Conservation (phyloP, 2,113 vertebrate genomes). For the Cariama cristata region DNA sequence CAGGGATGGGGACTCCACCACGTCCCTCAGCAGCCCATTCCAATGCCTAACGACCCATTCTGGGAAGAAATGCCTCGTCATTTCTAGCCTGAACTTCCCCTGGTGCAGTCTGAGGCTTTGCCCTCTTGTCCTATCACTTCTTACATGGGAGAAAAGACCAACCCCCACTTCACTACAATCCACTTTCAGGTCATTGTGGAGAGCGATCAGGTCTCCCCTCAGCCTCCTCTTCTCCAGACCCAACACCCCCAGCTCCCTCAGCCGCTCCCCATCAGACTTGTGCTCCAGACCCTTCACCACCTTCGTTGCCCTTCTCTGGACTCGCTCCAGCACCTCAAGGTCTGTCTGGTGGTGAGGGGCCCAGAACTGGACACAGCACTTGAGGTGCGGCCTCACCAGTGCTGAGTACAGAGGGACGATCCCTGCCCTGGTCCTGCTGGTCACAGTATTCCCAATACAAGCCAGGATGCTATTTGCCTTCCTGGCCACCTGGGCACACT, state of each 20-base stretch:
- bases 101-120: too few relatives aligned
- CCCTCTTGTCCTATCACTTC: too few relatives aligned
- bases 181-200: too few relatives aligned
- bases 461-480: neutral
- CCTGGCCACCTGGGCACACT: neutral
- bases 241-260: neutral
- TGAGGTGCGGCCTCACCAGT: accelerated
- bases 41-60: too few relatives aligned
- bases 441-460: accelerated
- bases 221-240: neutral
- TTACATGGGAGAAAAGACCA: too few relatives aligned
- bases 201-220: too few relatives aligned
- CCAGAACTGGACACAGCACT: neutral
- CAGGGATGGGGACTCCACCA: too few relatives aligned
- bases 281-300: neutral
- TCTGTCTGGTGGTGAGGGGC: neutral
- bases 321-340: accelerated
- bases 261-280: accelerated
- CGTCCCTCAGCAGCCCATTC: too few relatives aligned
- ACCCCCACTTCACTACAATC: too few relatives aligned
- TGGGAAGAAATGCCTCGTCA: too few relatives aligned
- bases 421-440: neutral
- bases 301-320: too few relatives aligned
- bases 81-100: too few relatives aligned
- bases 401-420: neutral